Percentiles rank a stretch among this genome's conserved stretches.
Evolutionary conservation across 2,797 vertebrate genomes (phyloP).

Genomic region (Cetoscarus ocellatus): DNA sequence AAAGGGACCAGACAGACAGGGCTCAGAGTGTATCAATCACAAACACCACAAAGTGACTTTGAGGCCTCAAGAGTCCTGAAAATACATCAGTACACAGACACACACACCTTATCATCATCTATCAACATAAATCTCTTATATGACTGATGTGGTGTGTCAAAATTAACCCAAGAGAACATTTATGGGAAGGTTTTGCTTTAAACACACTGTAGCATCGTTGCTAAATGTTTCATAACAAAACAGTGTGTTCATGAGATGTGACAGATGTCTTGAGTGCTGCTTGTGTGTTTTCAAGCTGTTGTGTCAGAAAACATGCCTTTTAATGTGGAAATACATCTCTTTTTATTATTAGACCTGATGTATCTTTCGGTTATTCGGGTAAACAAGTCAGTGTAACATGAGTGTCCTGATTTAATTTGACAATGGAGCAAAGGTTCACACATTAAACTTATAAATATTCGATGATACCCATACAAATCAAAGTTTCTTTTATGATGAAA

Average conservation of each 20-base stretch:
- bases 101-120: not conserved
- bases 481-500: too few relatives aligned
- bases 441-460: too few relatives aligned
- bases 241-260: not conserved
- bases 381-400: not conserved
- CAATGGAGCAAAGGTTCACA: not conserved
- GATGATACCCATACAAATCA: too few relatives aligned
- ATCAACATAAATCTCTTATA: not conserved
- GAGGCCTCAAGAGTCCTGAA: slow-evolving; percentile 16
- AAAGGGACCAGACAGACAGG: slow-evolving; percentile 21
- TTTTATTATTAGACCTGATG: not conserved
- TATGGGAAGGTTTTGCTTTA: not conserved
- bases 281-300: not conserved
- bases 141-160: slow-evolving; percentile 1
- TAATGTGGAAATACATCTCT: not conserved
- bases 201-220: not conserved
- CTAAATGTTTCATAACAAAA: not conserved
- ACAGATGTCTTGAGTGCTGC: not conserved
- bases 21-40: slow-evolving; percentile 4
- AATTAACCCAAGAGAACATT: not conserved
- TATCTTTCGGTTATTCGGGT: not conserved
- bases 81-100: not conserved
- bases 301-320: slow-evolving; percentile 1
- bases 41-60: slow-evolving; percentile 38
- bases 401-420: slow-evolving; percentile 17